Evolutionary conservation across 2,797 vertebrate species (phyloP).

Genomic region (Eupleurogrammus muticus): DNA sequence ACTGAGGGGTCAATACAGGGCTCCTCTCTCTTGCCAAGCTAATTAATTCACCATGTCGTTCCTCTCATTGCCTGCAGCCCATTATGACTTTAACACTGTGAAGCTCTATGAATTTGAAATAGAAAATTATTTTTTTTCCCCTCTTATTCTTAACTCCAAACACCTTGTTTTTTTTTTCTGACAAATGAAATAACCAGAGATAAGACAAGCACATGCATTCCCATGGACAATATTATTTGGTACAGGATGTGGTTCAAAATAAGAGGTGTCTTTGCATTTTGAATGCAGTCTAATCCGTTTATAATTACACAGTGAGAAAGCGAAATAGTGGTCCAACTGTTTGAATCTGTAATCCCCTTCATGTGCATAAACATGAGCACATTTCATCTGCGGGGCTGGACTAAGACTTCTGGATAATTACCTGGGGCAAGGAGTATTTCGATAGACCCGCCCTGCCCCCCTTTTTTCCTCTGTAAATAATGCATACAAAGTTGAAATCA

Average conservation of each 20-base stretch:
- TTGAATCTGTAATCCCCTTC: slow-evolving; percentile 80
- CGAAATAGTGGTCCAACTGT: slow-evolving; percentile 73
- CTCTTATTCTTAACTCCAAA: slow-evolving; percentile 46
- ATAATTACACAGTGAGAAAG: slow-evolving; percentile 82
- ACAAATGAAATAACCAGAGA: slow-evolving; percentile 57
- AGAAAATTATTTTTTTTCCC: slow-evolving; percentile 61
- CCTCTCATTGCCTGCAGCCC: slow-evolving; percentile 87
- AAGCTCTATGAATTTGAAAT: slow-evolving; percentile 70
- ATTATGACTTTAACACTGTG: slow-evolving; percentile 87
- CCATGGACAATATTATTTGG: slow-evolving; percentile 62
- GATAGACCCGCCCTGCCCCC: slow-evolving; percentile 57
- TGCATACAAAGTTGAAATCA: slow-evolving; percentile 79
- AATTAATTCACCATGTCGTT: slow-evolving; percentile 96
- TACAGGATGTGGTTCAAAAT: slow-evolving; percentile 73
- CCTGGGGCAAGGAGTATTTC: slow-evolving; percentile 73
- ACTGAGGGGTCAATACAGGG: slow-evolving; percentile 89
- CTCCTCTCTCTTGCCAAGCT: slow-evolving; percentile 90
- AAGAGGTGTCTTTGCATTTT: slow-evolving; percentile 78
- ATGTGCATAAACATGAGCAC: slow-evolving; percentile 82
- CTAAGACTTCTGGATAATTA: slow-evolving; percentile 80
- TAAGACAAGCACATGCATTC: slow-evolving; percentile 61
- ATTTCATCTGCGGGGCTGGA: slow-evolving; percentile 76
- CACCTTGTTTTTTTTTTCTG: slow-evolving; percentile 25
- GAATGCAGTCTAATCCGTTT: slow-evolving; percentile 82
- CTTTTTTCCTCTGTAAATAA: slow-evolving; percentile 69